Evolutionary conservation across 2,888 invertebrate genomes (phyloP).

Genomic region (Philereme transversata): DNA sequence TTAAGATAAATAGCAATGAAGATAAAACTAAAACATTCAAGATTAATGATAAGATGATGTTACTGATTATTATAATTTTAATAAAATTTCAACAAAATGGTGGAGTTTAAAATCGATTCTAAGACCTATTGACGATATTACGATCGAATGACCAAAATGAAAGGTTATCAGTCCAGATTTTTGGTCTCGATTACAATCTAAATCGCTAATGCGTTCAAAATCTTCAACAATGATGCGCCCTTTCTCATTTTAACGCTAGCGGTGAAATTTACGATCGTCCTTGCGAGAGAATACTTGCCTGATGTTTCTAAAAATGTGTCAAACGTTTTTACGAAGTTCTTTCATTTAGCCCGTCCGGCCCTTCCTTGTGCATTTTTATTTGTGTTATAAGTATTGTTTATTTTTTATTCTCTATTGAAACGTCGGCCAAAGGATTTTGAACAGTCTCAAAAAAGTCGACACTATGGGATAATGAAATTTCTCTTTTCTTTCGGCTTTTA

Average conservation of each 20-base stretch:
- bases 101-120: too few species aligned
- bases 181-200: slow-evolving; percentile 16
- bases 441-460: slow-evolving; percentile 64
- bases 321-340: slow-evolving; percentile 82
- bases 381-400: slow-evolving; percentile 65
- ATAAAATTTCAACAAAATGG: too few species aligned
- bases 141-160: too few species aligned
- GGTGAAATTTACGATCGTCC: slow-evolving; percentile 76
- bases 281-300: slow-evolving; percentile 76
- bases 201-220: slow-evolving; percentile 65
- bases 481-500: slow-evolving; percentile 52
- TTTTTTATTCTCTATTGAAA: slow-evolving; percentile 81
- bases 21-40: too few species aligned
- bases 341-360: slow-evolving; percentile 80
- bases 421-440: slow-evolving; percentile 70
- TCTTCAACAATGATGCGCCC: slow-evolving; percentile 80
- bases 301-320: slow-evolving; percentile 84
- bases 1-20: too few species aligned
- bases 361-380: slow-evolving; percentile 75
- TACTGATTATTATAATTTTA: too few species aligned
- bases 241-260: slow-evolving; percentile 81
- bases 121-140: too few species aligned
- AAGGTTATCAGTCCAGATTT: background rate
- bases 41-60: too few species aligned
- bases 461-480: slow-evolving; percentile 68